These are phyloP conservation scores for Fissipunctia ypsillon DNA, from an alignment of 2,888 invertebrate species.

Conservation along the genomic window DNA sequence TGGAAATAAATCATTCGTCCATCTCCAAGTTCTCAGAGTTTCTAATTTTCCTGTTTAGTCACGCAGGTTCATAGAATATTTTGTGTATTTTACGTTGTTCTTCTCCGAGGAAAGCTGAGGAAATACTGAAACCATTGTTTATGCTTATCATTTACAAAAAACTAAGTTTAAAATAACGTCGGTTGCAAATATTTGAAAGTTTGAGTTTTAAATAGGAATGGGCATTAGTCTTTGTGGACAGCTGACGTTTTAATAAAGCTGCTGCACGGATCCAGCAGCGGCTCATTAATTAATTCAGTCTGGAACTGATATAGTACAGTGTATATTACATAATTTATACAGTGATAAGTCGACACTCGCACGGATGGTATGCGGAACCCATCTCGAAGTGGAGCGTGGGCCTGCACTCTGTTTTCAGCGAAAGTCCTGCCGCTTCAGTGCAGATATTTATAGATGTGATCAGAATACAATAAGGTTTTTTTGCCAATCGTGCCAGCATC, in stretches of 20 bases:
- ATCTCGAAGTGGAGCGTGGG: constrained; percentile 68
- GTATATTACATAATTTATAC: constrained; percentile 52
- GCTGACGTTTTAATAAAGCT: constrained; percentile 32
- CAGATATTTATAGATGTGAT: constrained; percentile 74
- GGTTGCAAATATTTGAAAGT: constrained; percentile 27
- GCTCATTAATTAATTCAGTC: constrained; percentile 18
- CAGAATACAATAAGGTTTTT: constrained; percentile 73
- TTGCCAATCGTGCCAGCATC: constrained; percentile 76
- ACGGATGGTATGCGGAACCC: constrained; percentile 75
- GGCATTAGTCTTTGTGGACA: constrained; percentile 16
- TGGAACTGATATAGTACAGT: constrained; percentile 45
- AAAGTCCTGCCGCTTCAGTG: constrained; percentile 65
- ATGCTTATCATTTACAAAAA: constrained; percentile 9
- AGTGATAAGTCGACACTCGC: constrained; percentile 42
- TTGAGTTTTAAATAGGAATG: constrained; percentile 22
- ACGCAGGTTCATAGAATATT: constrained; percentile 33
- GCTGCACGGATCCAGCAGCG: constrained; percentile 10
- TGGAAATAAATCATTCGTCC: constrained; percentile 50
- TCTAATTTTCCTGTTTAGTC: constrained; percentile 59
- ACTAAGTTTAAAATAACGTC: background rate
- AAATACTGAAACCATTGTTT: constrained; percentile 18
- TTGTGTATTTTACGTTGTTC: constrained; percentile 35
- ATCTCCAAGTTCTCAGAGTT: constrained; percentile 47
- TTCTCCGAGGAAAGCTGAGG: constrained; percentile 20
- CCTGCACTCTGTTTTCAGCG: constrained; percentile 69